These are phyloP conservation scores for Drosophila suzukii DNA, from an alignment of 1,140 invertebrate genomes.

Conservation along the genomic window DNA sequence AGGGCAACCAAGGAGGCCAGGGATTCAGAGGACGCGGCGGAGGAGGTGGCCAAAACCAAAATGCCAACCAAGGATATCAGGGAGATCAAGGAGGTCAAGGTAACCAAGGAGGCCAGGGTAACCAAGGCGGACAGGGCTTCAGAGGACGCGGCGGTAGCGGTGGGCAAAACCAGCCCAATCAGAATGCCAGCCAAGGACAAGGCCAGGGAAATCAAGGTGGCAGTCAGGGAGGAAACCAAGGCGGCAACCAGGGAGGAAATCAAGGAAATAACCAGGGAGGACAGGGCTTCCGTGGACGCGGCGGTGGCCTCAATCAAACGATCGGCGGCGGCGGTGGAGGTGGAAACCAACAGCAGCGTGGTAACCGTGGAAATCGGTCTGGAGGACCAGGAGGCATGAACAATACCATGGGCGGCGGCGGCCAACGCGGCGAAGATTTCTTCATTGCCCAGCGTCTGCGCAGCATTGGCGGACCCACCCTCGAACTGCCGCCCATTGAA, in stretches of 20 bases:
- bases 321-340: conserved; percentile 10
- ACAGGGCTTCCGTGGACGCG: conserved; percentile 40
- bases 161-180: not conserved
- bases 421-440: conserved; percentile 88
- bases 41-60: conserved; percentile 17
- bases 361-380: conserved; percentile 26
- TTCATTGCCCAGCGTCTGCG: conserved; percentile 89
- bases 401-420: conserved; percentile 29
- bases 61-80: not conserved
- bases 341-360: conserved; percentile 26
- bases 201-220: not conserved
- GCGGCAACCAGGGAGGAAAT: conserved; percentile 4
- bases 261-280: conserved; percentile 5
- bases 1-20: conserved; percentile 6
- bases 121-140: conserved; percentile 14
- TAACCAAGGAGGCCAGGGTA: conserved; percentile 7
- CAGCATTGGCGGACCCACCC: conserved; percentile 93
- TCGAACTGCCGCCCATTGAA: conserved; percentile 95
- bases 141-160: not conserved
- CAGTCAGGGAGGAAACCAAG: not conserved
- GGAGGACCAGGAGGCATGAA: conserved; percentile 35
- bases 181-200: not conserved
- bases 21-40: conserved; percentile 29
- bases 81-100: conserved; percentile 3
- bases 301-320: not conserved